These are phyloP conservation scores for Palythoa grandiflora DNA, from an alignment of 92 coral and sea anemone genomes.

Conservation along the genomic window DNA sequence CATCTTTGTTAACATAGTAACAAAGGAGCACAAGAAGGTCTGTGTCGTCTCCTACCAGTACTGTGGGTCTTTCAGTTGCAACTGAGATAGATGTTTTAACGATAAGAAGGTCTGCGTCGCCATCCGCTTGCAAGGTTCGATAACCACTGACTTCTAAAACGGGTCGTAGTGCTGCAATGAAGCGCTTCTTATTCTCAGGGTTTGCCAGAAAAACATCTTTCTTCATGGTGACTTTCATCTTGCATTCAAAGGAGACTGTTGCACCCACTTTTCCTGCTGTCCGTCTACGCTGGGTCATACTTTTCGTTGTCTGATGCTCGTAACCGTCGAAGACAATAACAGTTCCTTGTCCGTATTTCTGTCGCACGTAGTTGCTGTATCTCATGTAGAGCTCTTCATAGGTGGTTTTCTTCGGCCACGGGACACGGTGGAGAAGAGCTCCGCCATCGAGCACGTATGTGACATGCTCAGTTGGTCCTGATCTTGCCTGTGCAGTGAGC, in stretches of 20 bases:
- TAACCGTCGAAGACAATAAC: conserved; percentile 58
- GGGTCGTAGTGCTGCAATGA: conserved; percentile 37
- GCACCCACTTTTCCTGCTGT: conserved; percentile 27
- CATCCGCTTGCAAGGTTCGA: conserved; percentile 44
- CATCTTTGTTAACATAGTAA: background rate
- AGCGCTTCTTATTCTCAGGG: conserved; percentile 53
- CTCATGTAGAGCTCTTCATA: too few species aligned
- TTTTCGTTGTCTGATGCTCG: conserved; percentile 30
- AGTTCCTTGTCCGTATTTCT: background rate
- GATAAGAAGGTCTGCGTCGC: conserved; percentile 65
- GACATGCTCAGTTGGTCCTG: background rate
- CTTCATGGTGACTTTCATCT: conserved; percentile 60
- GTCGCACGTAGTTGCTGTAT: background rate
- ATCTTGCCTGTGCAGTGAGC: background rate
- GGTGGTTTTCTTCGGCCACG: too few species aligned
- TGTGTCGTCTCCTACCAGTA: conserved; percentile 69
- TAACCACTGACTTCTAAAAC: conserved; percentile 25
- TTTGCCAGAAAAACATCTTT: conserved; percentile 56
- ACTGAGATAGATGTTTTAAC: conserved; percentile 53
- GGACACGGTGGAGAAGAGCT: too few species aligned
- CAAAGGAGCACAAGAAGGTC: conserved; percentile 63
- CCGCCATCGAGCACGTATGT: background rate
- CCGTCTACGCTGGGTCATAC: background rate
- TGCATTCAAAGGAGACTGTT: conserved; percentile 54
- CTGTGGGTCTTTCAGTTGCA: conserved; percentile 42